phyloP scores from a whole-genome alignment of 2,797 vertebrate species.

The Urocyon cinereoargenteus region DNA sequence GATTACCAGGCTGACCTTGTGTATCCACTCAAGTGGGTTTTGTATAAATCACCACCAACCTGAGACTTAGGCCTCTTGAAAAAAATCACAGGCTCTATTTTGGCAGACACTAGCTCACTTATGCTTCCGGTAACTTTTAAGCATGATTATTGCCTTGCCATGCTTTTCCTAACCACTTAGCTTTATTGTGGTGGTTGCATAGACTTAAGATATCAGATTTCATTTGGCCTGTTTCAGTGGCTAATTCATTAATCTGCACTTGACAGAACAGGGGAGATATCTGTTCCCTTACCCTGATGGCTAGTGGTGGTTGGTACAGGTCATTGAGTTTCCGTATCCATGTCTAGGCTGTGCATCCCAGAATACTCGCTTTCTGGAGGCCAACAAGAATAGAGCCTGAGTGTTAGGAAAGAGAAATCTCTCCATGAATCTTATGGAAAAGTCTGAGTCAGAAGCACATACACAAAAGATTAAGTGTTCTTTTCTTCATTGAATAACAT shows the following conservation, averaged over 20 bases:
- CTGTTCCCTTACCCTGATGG: background rate
- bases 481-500: background rate
- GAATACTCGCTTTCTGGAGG: background rate
- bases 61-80: background rate
- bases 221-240: background rate
- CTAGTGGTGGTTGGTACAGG: slow-evolving; percentile 45
- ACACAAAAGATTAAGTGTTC: background rate
- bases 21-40: slow-evolving; percentile 9
- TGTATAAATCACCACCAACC: background rate
- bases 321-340: background rate
- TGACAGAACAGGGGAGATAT: background rate
- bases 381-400: background rate
- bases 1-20: slow-evolving; percentile 39
- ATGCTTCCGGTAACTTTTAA: slow-evolving; percentile 30
- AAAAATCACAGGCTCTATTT: slow-evolving; percentile 40
- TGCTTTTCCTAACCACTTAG: slow-evolving; percentile 33
- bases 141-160: background rate
- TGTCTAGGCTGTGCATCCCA: background rate
- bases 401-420: slow-evolving; percentile 31
- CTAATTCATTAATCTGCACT: slow-evolving; percentile 56
- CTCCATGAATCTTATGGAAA: background rate
- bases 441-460: background rate
- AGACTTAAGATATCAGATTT: slow-evolving; percentile 56
- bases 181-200: slow-evolving; percentile 38
- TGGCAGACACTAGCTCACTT: slow-evolving; percentile 27